Conservation (phyloP, 2,113 vertebrate genomes). For the Pheucticus melanocephalus region DNA sequence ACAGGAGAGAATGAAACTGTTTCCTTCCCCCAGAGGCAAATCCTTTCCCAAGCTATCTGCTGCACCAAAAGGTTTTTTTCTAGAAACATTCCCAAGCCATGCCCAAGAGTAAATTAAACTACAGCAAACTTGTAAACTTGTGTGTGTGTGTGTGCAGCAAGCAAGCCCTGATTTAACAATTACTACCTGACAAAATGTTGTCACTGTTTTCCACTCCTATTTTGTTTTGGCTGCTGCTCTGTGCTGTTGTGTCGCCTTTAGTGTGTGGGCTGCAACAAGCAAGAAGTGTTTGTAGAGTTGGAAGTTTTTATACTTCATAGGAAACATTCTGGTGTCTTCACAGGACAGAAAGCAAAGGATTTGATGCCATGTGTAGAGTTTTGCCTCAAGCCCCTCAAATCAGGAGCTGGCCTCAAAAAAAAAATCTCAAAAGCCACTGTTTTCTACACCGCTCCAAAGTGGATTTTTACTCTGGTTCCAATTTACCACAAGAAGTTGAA, state of each 20-base stretch:
- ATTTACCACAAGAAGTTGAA: not conserved
- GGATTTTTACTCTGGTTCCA: not conserved
- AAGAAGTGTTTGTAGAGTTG: not conserved
- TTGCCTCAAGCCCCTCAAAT: not conserved
- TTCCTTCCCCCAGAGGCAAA: not conserved
- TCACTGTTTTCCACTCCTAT: not conserved
- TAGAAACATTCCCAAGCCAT: not conserved
- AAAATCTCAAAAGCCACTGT: not conserved
- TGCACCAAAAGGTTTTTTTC: constrained; percentile 13
- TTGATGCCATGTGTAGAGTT: not conserved
- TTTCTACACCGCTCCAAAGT: not conserved
- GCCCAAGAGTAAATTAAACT: constrained; percentile 11
- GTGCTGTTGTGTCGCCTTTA: not conserved
- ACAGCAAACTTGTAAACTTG: not conserved
- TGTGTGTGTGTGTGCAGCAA: not conserved
- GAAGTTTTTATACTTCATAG: not conserved
- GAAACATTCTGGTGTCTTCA: not conserved
- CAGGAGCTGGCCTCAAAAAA: not conserved
- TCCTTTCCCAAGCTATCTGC: constrained; percentile 13
- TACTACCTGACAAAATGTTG: not conserved
- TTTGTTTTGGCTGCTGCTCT: constrained; percentile 8
- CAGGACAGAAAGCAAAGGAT: not conserved
- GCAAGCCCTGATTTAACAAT: not conserved
- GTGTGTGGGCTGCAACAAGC: not conserved
- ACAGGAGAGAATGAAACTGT: not conserved